Evolutionary conservation across 2,888 invertebrate species (phyloP).

Genomic region (Orchesellides sinensis): DNA sequence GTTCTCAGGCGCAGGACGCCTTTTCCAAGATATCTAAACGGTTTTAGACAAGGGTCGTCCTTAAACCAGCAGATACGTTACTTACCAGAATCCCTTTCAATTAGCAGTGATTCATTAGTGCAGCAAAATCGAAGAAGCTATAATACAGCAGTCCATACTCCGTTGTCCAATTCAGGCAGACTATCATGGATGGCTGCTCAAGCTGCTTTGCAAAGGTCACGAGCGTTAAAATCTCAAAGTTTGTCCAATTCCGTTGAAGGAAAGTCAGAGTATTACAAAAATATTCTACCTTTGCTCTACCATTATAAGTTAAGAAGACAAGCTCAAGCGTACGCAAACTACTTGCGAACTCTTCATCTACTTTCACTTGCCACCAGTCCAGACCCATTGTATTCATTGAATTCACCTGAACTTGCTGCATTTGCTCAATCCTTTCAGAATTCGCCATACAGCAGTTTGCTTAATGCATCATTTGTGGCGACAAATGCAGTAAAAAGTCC

Average conservation of each 20-base stretch:
- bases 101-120: background rate
- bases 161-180: conserved; percentile 8
- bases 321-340: conserved; percentile 37
- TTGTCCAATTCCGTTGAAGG: background rate
- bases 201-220: conserved; percentile 12
- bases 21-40: background rate
- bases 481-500: background rate
- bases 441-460: conserved; percentile 39
- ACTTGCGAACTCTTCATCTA: conserved; percentile 42
- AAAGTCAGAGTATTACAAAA: conserved; percentile 23
- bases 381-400: background rate
- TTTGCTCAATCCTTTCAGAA: conserved; percentile 37
- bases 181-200: conserved; percentile 22
- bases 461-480: conserved; percentile 19
- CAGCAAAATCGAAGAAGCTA: conserved; percentile 21
- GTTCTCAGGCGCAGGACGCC: conserved; percentile 24
- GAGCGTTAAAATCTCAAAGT: conserved; percentile 12
- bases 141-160: background rate
- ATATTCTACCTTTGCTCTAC: conserved; percentile 28
- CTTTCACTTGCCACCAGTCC: conserved; percentile 34
- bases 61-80: background rate
- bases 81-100: background rate
- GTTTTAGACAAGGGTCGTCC: background rate
- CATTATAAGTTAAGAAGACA: conserved; percentile 44
- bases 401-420: conserved; percentile 18